These are phyloP conservation scores for Drosophila bocqueti DNA, from an alignment of 1,140 invertebrate genomes.

Conservation along the genomic window DNA sequence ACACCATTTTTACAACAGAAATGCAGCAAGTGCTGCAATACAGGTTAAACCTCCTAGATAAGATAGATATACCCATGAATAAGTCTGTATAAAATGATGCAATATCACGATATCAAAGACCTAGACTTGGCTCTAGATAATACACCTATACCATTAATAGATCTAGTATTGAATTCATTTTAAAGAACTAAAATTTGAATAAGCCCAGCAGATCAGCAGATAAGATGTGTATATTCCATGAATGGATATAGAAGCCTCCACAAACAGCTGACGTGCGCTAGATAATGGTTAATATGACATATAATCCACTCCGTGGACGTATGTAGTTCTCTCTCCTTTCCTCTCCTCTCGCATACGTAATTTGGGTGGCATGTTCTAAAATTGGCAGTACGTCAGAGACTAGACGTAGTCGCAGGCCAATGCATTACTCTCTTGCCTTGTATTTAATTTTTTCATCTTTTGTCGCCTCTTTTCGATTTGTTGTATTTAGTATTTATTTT, in stretches of 20 bases:
- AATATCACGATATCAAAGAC: not conserved
- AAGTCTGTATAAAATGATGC: not conserved
- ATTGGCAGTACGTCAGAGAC: slow-evolving; percentile 35
- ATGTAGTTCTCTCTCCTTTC: not conserved
- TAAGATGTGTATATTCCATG: not conserved
- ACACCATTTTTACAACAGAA: not conserved
- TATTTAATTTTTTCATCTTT: slow-evolving; percentile 2
- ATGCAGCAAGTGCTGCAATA: not conserved
- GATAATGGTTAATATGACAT: slow-evolving; percentile 17
- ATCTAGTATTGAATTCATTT: not conserved
- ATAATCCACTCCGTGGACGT: slow-evolving; percentile 1
- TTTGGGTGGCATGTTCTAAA: slow-evolving; percentile 33
- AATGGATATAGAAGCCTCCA: slow-evolving; percentile 3
- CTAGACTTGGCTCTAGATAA: not conserved
- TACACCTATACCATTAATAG: not conserved
- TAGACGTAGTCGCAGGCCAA: slow-evolving; percentile 2
- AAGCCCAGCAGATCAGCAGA: no score
- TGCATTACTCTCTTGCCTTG: slow-evolving; percentile 26
- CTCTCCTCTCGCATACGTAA: slow-evolving; percentile 10
- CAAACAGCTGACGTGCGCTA: slow-evolving; percentile 16
- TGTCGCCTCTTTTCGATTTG: not conserved
- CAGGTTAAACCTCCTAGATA: not conserved
- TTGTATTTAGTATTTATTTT: not conserved
- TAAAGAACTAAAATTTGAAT: not conserved
- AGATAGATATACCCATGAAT: not conserved